phyloP scores from a whole-genome alignment of 92 coral and sea anemone genomes.

The Ricordea florida region DNA sequence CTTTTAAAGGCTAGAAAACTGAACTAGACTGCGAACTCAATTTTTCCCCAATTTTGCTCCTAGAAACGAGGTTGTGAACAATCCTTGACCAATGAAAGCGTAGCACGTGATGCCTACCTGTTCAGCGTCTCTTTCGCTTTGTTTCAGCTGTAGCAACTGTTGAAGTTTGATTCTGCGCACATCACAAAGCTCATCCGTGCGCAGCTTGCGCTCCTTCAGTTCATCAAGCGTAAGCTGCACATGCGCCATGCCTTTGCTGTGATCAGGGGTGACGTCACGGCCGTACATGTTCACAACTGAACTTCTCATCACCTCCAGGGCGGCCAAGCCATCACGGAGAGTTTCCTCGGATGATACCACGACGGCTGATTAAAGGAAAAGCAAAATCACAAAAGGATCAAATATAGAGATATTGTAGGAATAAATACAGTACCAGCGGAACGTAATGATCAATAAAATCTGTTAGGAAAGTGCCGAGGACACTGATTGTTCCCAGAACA shows the following conservation, averaged over 20 bases:
- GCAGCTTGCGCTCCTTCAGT: conserved; percentile 82
- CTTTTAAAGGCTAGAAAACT: too few species aligned
- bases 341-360: conserved; percentile 78
- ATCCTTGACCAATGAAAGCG: too few species aligned
- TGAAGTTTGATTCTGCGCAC: conserved; percentile 94
- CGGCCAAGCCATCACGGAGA: conserved; percentile 71
- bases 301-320: conserved; percentile 72
- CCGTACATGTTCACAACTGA: conserved; percentile 73
- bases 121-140: conserved; percentile 91
- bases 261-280: conserved; percentile 77
- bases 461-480: too few species aligned
- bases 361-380: conserved; percentile 64
- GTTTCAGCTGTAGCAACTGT: conserved; percentile 91
- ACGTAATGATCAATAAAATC: too few species aligned
- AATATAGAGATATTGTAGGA: too few species aligned
- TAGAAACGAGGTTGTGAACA: too few species aligned
- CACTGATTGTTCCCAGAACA: too few species aligned
- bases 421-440: too few species aligned
- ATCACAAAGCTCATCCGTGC: conserved; percentile 95
- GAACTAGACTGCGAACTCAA: too few species aligned
- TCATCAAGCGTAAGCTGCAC: conserved; percentile 87
- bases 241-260: conserved; percentile 71
- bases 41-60: too few species aligned
- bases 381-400: too few species aligned
- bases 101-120: conserved; percentile 57